These are phyloP conservation scores for Oryzias celebensis DNA, from an alignment of 2,113 vertebrate species.

Conservation along the genomic window DNA sequence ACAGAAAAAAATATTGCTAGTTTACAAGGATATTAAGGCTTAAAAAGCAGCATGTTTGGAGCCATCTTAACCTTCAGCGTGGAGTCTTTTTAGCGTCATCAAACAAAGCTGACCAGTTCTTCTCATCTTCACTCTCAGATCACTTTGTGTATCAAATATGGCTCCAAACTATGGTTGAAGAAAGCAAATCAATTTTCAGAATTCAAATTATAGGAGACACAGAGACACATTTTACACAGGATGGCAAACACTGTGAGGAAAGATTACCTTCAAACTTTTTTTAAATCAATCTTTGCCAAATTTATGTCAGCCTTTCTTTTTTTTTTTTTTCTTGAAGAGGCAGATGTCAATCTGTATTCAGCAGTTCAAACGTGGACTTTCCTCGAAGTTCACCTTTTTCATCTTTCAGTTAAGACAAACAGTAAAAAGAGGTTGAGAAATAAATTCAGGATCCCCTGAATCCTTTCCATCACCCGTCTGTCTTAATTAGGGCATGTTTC, in stretches of 20 bases:
- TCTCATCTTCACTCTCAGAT: constrained; percentile 6
- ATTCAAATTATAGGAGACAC: constrained; percentile 7
- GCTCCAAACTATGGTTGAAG: constrained; percentile 8
- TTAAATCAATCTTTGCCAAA: not conserved
- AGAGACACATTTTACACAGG: constrained; percentile 1
- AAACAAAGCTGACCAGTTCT: constrained; percentile 16
- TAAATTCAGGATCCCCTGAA: constrained; percentile 18
- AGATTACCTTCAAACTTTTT: constrained; percentile 3
- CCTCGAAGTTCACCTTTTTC: constrained; percentile 10
- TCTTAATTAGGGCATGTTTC: constrained; percentile 12
- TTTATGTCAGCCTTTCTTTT: not conserved
- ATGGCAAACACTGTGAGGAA: not conserved
- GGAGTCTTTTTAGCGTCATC: constrained; percentile 14
- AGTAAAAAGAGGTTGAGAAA: not conserved
- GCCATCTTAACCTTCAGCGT: constrained; percentile 15
- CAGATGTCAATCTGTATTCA: constrained; percentile 21
- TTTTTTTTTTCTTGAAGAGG: not conserved
- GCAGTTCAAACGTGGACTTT: constrained; percentile 27
- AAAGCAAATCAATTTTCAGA: constrained; percentile 6
- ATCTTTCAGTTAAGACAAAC: not conserved
- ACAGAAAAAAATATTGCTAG: constrained; percentile 9
- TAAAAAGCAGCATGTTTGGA: constrained; percentile 16
- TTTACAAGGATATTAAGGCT: constrained; percentile 31
- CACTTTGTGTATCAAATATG: constrained; percentile 26
- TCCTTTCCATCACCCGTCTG: constrained; percentile 32